Percentiles rank a stretch among this genome's conserved stretches.
Conservation (phyloP, 2,797 vertebrate genomes). For the Nothura maculosa region DNA sequence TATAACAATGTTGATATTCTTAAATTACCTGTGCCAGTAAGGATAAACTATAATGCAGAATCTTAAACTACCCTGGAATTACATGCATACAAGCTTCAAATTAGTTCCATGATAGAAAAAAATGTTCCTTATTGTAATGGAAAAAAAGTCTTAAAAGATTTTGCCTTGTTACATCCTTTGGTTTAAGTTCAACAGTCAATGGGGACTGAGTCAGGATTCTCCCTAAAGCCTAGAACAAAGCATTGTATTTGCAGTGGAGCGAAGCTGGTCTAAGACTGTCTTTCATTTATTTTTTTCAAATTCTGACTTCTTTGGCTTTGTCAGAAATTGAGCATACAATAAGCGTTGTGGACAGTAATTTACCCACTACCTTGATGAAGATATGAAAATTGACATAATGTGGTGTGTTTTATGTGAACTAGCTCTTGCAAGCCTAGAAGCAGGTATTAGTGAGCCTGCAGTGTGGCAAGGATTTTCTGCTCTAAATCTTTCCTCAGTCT, state of each 20-base stretch:
- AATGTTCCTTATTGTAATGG: neutral
- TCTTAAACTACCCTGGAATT: neutral
- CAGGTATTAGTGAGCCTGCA: neutral
- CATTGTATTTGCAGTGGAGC: neutral
- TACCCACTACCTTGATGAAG: neutral
- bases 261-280: neutral
- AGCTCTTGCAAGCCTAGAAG: neutral
- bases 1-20: neutral
- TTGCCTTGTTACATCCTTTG: neutral
- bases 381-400: neutral
- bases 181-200: neutral
- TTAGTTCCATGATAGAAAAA: neutral
- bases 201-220: neutral
- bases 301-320: neutral
- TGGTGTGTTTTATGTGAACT: rapidly evolving
- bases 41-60: neutral
- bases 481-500: neutral
- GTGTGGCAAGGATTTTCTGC: neutral
- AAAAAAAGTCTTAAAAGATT: neutral
- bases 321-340: rapidly evolving
- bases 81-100: neutral
- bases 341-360: neutral
- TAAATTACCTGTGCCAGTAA: neutral
- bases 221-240: neutral
- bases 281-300: neutral